phyloP scores from a whole-genome alignment of 2,888 invertebrate genomes.

The Deilephila elpenor region DNA sequence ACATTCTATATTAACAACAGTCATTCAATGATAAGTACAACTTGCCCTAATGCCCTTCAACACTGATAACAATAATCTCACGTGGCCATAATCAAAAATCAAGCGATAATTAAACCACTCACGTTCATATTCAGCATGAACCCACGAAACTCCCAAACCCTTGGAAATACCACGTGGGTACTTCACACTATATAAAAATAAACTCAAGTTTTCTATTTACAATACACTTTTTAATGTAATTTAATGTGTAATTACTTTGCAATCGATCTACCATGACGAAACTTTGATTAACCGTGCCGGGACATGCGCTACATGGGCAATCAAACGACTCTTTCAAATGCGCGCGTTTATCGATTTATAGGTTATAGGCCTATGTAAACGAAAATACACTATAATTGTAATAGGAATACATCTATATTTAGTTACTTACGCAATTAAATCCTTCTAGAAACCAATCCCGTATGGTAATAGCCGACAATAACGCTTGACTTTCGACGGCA shows the following conservation, averaged over 20 bases:
- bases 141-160: background rate
- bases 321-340: background rate
- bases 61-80: background rate
- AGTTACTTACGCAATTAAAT: no score
- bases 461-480: no score
- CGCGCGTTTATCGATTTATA: slow-evolving; percentile 24
- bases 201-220: background rate
- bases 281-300: background rate
- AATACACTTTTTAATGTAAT: background rate
- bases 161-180: background rate
- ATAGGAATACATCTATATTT: background rate
- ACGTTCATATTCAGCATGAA: background rate
- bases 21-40: no score
- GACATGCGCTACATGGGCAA: background rate
- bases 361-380: background rate
- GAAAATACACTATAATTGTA: background rate
- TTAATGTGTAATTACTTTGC: background rate
- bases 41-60: background rate
- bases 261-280: background rate
- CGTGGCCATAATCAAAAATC: background rate
- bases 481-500: no score
- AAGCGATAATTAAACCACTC: background rate
- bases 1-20: no score
- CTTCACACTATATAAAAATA: no score
- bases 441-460: no score